These are phyloP conservation scores for Sicus ferrugineus DNA, from an alignment of 2,888 invertebrate species.

Conservation along the genomic window DNA sequence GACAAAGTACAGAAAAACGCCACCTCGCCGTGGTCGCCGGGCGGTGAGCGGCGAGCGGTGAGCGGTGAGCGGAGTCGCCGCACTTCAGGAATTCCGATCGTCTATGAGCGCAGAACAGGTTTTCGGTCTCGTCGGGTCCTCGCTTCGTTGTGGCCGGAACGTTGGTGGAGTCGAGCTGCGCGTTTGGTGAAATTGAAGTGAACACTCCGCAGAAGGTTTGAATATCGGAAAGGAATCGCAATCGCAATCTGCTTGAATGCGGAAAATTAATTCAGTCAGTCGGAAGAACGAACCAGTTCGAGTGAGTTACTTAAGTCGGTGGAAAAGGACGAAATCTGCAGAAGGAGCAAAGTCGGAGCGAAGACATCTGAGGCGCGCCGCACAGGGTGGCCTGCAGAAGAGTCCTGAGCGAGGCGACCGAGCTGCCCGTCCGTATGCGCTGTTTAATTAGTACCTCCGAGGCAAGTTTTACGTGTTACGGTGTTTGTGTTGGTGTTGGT, in stretches of 20 bases:
- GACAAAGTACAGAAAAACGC: conserved; percentile 64
- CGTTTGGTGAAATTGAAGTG: conserved; percentile 26
- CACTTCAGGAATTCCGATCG: conserved; percentile 32
- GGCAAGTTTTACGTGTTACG: not conserved
- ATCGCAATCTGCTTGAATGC: not conserved
- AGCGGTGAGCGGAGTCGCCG: conserved; percentile 28
- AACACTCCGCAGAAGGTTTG: conserved; percentile 16
- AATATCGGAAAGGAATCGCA: not conserved
- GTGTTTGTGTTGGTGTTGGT: not conserved
- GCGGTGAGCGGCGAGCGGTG: conserved; percentile 18
- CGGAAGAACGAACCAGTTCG: not conserved
- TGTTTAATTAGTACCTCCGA: conserved; percentile 3
- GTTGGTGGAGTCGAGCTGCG: conserved; percentile 11
- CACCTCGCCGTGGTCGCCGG: conserved; percentile 34
- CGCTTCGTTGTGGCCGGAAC: conserved; percentile 16
- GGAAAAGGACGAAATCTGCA: not conserved
- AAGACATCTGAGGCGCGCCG: too few species aligned
- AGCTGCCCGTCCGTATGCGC: not conserved
- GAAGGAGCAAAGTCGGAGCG: not conserved
- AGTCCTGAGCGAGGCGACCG: not conserved
- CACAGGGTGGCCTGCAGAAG: not conserved
- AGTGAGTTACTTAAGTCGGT: not conserved
- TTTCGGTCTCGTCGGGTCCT: conserved; percentile 10
- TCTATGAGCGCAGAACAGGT: conserved; percentile 32
- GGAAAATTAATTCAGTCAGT: not conserved